These are phyloP conservation scores for Polyodon spathula DNA, from an alignment of 2,113 vertebrate genomes.

Conservation along the genomic window DNA sequence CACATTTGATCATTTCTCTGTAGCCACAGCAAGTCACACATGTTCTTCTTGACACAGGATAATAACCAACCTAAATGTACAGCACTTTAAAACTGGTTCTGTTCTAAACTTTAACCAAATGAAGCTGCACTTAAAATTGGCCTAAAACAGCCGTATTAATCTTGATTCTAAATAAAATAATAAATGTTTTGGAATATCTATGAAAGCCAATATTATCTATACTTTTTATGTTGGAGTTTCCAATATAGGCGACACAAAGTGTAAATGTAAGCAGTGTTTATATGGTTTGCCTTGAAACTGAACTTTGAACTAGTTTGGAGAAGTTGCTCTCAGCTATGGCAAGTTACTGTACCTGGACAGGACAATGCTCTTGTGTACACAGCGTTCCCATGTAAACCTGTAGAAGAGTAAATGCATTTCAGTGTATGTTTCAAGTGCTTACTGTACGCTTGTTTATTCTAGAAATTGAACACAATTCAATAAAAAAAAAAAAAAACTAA, in stretches of 20 bases:
- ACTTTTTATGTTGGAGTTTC: not conserved
- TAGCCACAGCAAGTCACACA: too few relatives aligned
- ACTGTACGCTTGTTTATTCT: slow-evolving; percentile 43
- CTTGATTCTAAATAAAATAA: not conserved
- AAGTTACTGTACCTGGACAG: slow-evolving; percentile 38
- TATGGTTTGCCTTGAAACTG: slow-evolving; percentile 29
- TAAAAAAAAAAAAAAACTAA: slow-evolving; percentile 39
- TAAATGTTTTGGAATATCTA: not conserved
- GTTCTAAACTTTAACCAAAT: slow-evolving; percentile 22
- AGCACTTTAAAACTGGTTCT: slow-evolving; percentile 17
- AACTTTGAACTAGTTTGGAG: slow-evolving; percentile 44
- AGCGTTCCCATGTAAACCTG: slow-evolving; percentile 34
- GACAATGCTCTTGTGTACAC: slow-evolving; percentile 51
- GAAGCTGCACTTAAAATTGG: not conserved
- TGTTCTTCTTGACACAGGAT: too few relatives aligned
- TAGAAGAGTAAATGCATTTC: slow-evolving; percentile 43
- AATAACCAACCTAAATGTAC: slow-evolving; percentile 1
- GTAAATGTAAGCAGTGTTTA: not conserved
- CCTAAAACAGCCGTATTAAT: slow-evolving; percentile 3
- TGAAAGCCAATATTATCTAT: not conserved
- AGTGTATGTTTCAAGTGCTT: slow-evolving; percentile 40
- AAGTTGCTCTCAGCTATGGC: slow-evolving; percentile 31
- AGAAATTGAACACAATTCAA: slow-evolving; percentile 48
- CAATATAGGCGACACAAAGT: not conserved
- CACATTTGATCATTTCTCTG: too few relatives aligned